Evolutionary conservation across 2,113 vertebrate genomes (phyloP).

Genomic region (Nyctibius bracteatus): DNA sequence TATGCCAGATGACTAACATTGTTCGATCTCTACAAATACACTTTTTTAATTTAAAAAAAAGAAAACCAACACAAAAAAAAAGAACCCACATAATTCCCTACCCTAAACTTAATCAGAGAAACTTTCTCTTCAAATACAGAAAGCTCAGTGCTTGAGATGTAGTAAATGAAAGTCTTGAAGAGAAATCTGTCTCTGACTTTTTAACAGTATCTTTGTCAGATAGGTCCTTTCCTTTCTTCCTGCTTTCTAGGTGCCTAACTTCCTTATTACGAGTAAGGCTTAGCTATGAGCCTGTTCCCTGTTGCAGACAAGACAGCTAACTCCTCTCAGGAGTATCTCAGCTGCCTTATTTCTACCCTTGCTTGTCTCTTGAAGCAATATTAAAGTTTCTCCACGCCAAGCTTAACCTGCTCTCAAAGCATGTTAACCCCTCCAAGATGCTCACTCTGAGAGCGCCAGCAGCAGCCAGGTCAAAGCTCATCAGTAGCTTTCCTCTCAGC

Average conservation of each 20-base stretch:
- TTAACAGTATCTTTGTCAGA: neutral
- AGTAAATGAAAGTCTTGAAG: neutral
- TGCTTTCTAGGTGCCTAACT: neutral
- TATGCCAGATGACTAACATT: neutral
- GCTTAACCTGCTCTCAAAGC: neutral
- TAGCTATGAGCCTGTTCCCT: neutral
- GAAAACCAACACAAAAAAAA: neutral
- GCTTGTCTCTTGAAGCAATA: neutral
- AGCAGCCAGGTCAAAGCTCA: neutral
- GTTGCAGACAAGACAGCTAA: neutral
- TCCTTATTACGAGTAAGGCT: neutral
- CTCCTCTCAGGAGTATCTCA: neutral
- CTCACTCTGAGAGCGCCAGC: neutral
- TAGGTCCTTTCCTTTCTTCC: neutral
- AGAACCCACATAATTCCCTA: rapidly evolving
- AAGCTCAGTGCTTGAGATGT: neutral
- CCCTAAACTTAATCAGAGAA: neutral
- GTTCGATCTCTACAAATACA: neutral
- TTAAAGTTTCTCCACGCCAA: neutral
- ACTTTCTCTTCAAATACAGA: neutral
- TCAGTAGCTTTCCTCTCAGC: neutral
- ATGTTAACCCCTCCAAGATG: neutral
- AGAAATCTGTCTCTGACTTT: neutral
- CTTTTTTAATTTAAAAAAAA: neutral
- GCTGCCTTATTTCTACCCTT: neutral